Conservation (phyloP, 2,113 vertebrate genomes). For the Redunca redunca region DNA sequence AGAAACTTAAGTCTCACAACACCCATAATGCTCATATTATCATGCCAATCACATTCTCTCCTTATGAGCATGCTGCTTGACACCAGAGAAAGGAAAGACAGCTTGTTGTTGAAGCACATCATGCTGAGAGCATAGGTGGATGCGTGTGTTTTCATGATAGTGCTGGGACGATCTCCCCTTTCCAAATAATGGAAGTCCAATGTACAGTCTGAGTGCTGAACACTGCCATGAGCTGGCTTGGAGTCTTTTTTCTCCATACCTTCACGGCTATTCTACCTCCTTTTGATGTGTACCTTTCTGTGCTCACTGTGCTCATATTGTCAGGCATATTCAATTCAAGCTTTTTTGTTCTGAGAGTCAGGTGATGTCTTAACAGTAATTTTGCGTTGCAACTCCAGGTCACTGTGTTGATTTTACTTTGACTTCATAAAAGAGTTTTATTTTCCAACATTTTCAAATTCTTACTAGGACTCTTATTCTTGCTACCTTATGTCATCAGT, state of each 20-base stretch:
- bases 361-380: background rate
- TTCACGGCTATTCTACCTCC: background rate
- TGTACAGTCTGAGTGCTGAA: fast-evolving
- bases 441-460: background rate
- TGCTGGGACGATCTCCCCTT: background rate
- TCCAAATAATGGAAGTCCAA: background rate
- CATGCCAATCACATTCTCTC: background rate
- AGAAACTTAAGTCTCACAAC: background rate
- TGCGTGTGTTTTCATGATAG: background rate
- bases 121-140: background rate
- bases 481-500: background rate
- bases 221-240: background rate
- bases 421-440: background rate
- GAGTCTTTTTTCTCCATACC: background rate
- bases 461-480: background rate
- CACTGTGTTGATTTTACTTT: background rate
- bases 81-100: background rate
- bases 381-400: background rate
- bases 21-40: background rate
- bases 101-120: background rate
- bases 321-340: background rate
- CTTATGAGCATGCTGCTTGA: background rate
- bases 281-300: background rate
- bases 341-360: background rate
- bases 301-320: background rate